A percentile compares a stretch with the other conserved stretches of the same genome.
phyloP scores from a whole-genome alignment of 2,888 invertebrate genomes.

The Tenthredo scrophulariae region DNA sequence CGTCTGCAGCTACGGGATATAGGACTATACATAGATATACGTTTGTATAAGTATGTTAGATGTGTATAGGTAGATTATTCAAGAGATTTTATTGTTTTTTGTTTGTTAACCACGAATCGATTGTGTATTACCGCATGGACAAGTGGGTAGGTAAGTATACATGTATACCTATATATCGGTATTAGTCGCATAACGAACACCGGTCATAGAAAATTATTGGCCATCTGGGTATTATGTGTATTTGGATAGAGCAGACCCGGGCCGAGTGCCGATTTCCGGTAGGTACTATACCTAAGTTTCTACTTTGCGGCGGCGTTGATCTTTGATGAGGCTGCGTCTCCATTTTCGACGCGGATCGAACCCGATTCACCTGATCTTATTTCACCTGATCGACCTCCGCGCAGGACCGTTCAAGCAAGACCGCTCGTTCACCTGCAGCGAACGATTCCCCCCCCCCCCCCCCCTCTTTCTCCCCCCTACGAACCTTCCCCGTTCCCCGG shows the following conservation, averaged over 20 bases:
- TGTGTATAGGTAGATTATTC: not conserved
- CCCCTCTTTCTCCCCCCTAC: not conserved
- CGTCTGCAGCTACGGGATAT: conserved; percentile 1
- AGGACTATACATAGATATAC: not conserved
- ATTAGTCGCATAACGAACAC: conserved; percentile 7
- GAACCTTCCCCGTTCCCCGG: not conserved
- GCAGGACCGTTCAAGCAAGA: conserved; percentile 52
- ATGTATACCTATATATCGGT: not conserved
- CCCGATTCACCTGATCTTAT: conserved; percentile 54
- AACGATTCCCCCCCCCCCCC: conserved; percentile 12
- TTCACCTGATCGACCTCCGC: conserved; percentile 53
- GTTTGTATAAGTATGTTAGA: not conserved
- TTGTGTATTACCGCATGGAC: conserved; percentile 20
- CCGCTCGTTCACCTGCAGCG: conserved; percentile 53
- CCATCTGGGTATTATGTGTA: conserved; percentile 32
- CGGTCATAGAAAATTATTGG: conserved; percentile 37
- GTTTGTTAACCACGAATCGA: conserved; percentile 25
- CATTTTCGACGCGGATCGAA: conserved; percentile 53
- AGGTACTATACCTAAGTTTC: not conserved
- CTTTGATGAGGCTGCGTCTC: conserved; percentile 54
- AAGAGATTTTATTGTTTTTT: not conserved
- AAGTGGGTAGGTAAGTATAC: not conserved
- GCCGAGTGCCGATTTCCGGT: conserved; percentile 50
- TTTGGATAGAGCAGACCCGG: conserved; percentile 22
- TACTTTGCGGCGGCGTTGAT: conserved; percentile 40